phyloP scores from a whole-genome alignment of 2,113 vertebrate genomes.

The Nibea albiflora region DNA sequence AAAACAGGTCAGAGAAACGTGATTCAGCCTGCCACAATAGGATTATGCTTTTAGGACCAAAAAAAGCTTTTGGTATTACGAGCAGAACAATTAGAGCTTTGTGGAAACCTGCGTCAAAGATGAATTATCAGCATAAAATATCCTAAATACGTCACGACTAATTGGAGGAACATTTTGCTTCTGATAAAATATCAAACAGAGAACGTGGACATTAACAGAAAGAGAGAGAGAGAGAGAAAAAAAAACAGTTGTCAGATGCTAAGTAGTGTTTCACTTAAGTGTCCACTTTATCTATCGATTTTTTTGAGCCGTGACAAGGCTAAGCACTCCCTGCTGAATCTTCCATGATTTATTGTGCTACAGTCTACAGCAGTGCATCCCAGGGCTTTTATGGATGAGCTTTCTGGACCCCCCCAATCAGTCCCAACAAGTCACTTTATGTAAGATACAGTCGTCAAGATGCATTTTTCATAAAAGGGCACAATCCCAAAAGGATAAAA shows the following conservation, averaged over 20 bases:
- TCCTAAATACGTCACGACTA: neutral
- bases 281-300: conserved; percentile 18
- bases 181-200: neutral
- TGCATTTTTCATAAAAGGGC: neutral
- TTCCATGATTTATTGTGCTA: neutral
- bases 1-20: conserved; percentile 5
- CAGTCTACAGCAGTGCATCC: neutral
- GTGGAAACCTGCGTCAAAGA: neutral
- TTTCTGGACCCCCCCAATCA: neutral
- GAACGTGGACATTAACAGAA: neutral
- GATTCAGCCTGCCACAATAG: neutral
- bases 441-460: neutral
- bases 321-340: conserved; percentile 4
- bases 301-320: conserved; percentile 19
- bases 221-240: neutral
- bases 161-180: neutral
- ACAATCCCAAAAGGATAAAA: neutral
- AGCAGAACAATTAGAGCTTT: conserved; percentile 16
- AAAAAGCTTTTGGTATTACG: neutral
- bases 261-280: neutral
- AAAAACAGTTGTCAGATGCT: neutral
- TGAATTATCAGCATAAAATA: neutral
- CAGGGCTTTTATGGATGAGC: neutral
- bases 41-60: neutral
- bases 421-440: neutral